phyloP scores from a whole-genome alignment of 2,113 vertebrate species.

The Sardina pilchardus region DNA sequence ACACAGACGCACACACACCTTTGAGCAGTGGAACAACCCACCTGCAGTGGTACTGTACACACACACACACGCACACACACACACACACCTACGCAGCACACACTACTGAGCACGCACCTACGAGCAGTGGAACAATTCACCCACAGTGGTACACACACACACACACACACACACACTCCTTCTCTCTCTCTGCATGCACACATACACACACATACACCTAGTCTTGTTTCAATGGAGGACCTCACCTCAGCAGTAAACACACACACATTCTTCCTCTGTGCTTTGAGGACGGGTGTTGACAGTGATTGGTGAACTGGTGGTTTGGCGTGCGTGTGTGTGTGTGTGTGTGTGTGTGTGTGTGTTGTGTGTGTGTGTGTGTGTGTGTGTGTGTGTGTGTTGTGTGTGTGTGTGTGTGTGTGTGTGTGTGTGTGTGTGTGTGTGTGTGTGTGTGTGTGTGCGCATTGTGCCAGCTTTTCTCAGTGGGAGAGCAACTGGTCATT shows the following conservation, averaged over 20 bases:
- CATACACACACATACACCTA: background rate
- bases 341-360: background rate
- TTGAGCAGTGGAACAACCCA: conserved; percentile 98
- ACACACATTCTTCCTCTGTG: background rate
- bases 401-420: background rate
- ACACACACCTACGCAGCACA: no score
- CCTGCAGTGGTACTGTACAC: conserved; percentile 86
- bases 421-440: background rate
- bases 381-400: background rate
- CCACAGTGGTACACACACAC: conserved; percentile 81
- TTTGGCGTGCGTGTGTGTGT: background rate
- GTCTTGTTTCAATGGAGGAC: background rate
- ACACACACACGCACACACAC: background rate
- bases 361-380: no score
- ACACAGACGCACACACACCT: conserved; percentile 72
- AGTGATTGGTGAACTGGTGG: background rate
- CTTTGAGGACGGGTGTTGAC: background rate
- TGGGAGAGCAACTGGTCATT: no score
- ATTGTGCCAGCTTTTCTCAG: no score
- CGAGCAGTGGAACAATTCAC: conserved; percentile 97
- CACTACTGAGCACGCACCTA: conserved; percentile 92
- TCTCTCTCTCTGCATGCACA: background rate
- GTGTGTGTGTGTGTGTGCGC: no score
- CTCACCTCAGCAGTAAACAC: background rate
- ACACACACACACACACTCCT: background rate